phyloP scores from a whole-genome alignment of 1,140 invertebrate species.

The Trichonephila clavipes region DNA sequence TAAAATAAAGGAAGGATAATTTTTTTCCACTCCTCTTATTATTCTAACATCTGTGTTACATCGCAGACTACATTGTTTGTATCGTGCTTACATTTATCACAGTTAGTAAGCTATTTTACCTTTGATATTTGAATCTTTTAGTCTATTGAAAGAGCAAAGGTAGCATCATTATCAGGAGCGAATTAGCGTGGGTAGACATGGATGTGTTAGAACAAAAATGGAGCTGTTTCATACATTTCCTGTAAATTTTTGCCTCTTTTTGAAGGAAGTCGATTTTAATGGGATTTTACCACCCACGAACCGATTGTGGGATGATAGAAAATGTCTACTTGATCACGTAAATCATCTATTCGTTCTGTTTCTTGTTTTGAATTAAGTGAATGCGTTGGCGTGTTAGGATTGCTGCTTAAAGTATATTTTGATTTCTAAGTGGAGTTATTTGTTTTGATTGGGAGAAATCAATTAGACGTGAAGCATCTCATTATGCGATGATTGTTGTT shows the following conservation, averaged over 20 bases:
- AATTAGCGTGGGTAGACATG: background rate
- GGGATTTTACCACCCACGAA: background rate
- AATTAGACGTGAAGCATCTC: too few species aligned
- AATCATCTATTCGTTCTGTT: background rate
- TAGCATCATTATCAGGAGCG: background rate
- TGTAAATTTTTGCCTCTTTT: background rate
- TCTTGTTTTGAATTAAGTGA: background rate
- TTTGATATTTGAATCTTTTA: slow-evolving; percentile 1
- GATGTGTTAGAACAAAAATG: background rate
- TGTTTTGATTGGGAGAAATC: too few species aligned
- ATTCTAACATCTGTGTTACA: too few species aligned
- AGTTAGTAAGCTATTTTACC: background rate
- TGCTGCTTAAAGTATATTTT: too few species aligned
- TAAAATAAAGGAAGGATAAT: too few species aligned
- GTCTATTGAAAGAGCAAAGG: background rate
- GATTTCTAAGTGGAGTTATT: too few species aligned
- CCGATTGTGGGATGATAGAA: background rate
- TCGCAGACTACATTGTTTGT: background rate
- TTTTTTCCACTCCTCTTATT: too few species aligned
- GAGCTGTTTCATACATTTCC: background rate
- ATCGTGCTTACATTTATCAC: background rate
- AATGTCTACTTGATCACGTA: background rate
- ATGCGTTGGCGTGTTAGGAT: background rate
- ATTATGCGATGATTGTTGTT: too few species aligned
- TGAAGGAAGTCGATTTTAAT: background rate